phyloP scores from a whole-genome alignment of 2,888 invertebrate species.

The Antheraea assamensis region DNA sequence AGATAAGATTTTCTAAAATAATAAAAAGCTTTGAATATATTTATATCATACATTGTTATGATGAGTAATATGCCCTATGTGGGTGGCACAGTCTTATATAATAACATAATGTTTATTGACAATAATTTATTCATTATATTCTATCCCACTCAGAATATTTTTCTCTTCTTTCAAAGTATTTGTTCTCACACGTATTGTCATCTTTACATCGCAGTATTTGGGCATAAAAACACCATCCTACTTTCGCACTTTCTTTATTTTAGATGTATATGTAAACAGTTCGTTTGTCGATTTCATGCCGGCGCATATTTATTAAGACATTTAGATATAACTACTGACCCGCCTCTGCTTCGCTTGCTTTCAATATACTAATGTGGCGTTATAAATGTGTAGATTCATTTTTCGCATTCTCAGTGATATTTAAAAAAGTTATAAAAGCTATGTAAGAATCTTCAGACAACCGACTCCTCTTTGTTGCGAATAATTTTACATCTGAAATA shows the following conservation, averaged over 20 bases:
- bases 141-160: background rate
- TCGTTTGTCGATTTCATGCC: background rate
- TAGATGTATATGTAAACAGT: background rate
- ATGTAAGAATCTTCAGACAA: too few species aligned
- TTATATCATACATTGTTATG: background rate
- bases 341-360: too few species aligned
- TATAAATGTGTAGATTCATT: too few species aligned
- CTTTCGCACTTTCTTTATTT: background rate
- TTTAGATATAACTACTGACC: background rate
- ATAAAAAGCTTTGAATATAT: background rate
- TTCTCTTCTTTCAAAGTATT: background rate
- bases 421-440: too few species aligned
- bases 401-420: too few species aligned
- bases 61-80: background rate
- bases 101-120: background rate
- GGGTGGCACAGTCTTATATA: background rate
- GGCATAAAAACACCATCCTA: background rate
- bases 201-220: background rate
- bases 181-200: background rate
- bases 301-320: conserved; percentile 1
- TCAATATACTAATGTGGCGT: too few species aligned
- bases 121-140: background rate
- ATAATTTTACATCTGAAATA: too few species aligned
- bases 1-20: background rate
- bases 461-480: too few species aligned